These are phyloP conservation scores for Embidobia sp. DNA, from an alignment of 2,888 invertebrate species.

Conservation along the genomic window DNA sequence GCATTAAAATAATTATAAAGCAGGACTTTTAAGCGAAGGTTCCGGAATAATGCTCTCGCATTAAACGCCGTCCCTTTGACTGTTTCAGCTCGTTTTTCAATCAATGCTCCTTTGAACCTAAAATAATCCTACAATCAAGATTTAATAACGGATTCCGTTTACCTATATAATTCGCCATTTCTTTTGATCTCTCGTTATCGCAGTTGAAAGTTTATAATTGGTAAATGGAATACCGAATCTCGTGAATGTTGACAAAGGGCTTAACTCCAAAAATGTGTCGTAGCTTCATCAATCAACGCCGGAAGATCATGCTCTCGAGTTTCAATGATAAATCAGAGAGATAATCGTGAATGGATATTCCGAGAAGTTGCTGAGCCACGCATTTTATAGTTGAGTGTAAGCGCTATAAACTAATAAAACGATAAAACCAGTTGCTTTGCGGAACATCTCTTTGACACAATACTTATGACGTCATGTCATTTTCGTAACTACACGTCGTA, in stretches of 20 bases:
- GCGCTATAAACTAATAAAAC: conserved; percentile 66
- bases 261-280: conserved; percentile 34
- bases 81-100: conserved; percentile 18
- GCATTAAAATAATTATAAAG: too few relatives aligned
- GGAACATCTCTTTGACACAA: conserved; percentile 51
- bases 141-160: conserved; percentile 30
- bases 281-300: conserved; percentile 40
- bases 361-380: conserved; percentile 44
- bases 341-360: conserved; percentile 46
- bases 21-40: too few relatives aligned
- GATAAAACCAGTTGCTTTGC: conserved; percentile 65
- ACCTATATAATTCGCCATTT: conserved; percentile 16
- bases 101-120: conserved; percentile 15
- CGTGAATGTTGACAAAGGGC: conserved; percentile 47
- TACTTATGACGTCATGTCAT: conserved; percentile 46
- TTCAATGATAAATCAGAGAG: conserved; percentile 48
- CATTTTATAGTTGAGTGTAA: conserved; percentile 51
- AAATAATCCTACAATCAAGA: conserved; percentile 34
- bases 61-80: background rate
- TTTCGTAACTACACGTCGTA: conserved; percentile 20
- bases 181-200: conserved; percentile 26
- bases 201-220: conserved; percentile 23
- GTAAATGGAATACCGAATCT: conserved; percentile 30
- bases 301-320: conserved; percentile 53
- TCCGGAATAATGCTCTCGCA: too few relatives aligned